These are phyloP conservation scores for Netelia virgata DNA, from an alignment of 2,888 invertebrate genomes.

Conservation along the genomic window DNA sequence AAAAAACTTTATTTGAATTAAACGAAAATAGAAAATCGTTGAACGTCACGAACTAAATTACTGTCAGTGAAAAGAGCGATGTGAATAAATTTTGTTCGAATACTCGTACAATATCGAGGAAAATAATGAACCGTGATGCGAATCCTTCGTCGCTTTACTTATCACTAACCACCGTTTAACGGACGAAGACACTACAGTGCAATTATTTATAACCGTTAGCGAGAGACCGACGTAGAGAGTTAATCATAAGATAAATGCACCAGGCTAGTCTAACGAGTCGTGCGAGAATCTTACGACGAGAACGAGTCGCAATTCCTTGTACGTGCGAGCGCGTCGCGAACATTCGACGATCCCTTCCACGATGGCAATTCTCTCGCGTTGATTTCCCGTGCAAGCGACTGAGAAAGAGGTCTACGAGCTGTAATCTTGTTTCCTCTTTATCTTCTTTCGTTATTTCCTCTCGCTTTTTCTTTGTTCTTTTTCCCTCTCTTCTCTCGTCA, in stretches of 20 bases:
- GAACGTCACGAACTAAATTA: neutral
- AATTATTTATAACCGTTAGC: too few relatives aligned
- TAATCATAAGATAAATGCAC: slow-evolving; percentile 7
- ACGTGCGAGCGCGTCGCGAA: neutral
- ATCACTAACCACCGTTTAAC: neutral
- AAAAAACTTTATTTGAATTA: neutral
- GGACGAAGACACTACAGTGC: neutral
- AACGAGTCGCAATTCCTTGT: slow-evolving; percentile 5
- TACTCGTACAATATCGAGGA: neutral
- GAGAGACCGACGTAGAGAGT: slow-evolving; percentile 4
- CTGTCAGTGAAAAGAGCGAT: neutral
- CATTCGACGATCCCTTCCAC: slow-evolving; percentile 27
- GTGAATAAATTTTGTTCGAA: neutral
- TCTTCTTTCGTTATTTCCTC: too few relatives aligned
- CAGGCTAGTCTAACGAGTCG: neutral
- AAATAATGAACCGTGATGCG: neutral
- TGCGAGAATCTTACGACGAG: slow-evolving; percentile 8
- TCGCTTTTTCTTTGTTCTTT: too few relatives aligned
- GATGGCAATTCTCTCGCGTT: neutral
- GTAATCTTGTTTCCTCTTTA: too few relatives aligned
- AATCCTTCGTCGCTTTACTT: neutral
- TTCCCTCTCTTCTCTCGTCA: too few relatives aligned
- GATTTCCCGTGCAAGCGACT: slow-evolving; percentile 6
- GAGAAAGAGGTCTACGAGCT: too few relatives aligned
- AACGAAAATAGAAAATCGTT: neutral